These are phyloP conservation scores for Gymnothorax reevesii DNA, from an alignment of 2,797 vertebrate species.

Conservation along the genomic window DNA sequence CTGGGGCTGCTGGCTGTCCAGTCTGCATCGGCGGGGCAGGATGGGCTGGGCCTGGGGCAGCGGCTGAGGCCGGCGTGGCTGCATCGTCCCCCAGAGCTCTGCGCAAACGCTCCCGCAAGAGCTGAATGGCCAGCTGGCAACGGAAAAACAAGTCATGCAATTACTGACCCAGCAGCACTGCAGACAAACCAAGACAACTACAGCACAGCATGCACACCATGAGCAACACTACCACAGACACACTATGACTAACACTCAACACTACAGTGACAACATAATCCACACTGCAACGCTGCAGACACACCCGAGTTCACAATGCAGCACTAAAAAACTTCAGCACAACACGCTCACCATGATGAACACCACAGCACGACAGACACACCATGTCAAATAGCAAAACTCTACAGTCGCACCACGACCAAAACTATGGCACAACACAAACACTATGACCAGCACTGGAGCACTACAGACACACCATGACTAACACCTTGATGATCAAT, in stretches of 20 bases:
- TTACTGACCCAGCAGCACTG: background rate
- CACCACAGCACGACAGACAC: too few relatives aligned
- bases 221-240: background rate
- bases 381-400: too few relatives aligned
- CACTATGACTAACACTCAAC: too few relatives aligned
- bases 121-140: slow-evolving; percentile 75
- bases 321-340: too few relatives aligned
- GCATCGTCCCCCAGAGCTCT: slow-evolving; percentile 79
- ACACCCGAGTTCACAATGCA: background rate
- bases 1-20: slow-evolving; percentile 56
- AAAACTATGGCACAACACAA: too few relatives aligned
- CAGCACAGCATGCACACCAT: background rate
- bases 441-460: too few relatives aligned
- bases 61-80: slow-evolving; percentile 44
- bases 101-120: slow-evolving; percentile 84
- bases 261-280: too few relatives aligned
- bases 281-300: background rate
- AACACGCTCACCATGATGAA: too few relatives aligned
- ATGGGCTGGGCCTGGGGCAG: slow-evolving; percentile 44
- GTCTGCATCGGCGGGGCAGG: slow-evolving; percentile 36
- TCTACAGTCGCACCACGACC: too few relatives aligned
- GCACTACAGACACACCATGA: too few relatives aligned
- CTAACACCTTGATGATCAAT: too few relatives aligned
- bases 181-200: background rate
- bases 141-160: background rate